Conservation (phyloP, 2,888 invertebrate species). For the Drosophila testacea region DNA sequence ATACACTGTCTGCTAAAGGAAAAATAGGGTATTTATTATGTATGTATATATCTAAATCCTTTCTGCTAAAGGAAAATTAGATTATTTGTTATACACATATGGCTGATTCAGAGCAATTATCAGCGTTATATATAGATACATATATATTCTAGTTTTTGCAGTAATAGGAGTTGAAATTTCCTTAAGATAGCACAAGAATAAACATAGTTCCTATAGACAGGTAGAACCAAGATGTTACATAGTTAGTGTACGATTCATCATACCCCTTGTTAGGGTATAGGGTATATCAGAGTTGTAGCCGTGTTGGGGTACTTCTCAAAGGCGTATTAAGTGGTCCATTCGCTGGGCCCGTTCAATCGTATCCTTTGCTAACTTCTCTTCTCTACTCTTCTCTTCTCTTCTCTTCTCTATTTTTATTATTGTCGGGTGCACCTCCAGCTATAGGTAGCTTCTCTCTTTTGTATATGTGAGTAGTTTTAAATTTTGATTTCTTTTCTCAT, state of each 20-base stretch:
- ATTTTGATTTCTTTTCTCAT: slow-evolving; percentile 48
- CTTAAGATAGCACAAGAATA: no score
- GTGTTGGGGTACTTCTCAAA: slow-evolving; percentile 41
- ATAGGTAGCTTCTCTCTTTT: not conserved
- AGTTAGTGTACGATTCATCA: not conserved
- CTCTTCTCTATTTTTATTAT: slow-evolving; percentile 8
- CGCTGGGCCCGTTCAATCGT: slow-evolving; percentile 61
- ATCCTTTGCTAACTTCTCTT: slow-evolving; percentile 34
- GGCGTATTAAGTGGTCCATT: slow-evolving; percentile 71
- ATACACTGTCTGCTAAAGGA: not conserved
- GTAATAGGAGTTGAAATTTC: no score
- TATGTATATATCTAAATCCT: not conserved
- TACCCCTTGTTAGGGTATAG: slow-evolving; percentile 23
- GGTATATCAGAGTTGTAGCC: slow-evolving; percentile 23
- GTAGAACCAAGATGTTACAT: not conserved
- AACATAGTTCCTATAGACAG: no score
- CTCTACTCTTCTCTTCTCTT: not conserved
- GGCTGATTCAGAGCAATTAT: no score
- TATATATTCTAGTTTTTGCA: no score
- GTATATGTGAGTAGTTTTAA: slow-evolving; percentile 29
- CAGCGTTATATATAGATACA: no score
- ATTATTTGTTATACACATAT: no score
- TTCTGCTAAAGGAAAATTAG: no score
- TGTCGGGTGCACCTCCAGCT: not conserved
- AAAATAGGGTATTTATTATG: not conserved